Evolutionary conservation across 1,140 invertebrate species (phyloP), one percentile per base, ranked within the genome.

Genomic region (Saxidomus purpurata): DNA sequence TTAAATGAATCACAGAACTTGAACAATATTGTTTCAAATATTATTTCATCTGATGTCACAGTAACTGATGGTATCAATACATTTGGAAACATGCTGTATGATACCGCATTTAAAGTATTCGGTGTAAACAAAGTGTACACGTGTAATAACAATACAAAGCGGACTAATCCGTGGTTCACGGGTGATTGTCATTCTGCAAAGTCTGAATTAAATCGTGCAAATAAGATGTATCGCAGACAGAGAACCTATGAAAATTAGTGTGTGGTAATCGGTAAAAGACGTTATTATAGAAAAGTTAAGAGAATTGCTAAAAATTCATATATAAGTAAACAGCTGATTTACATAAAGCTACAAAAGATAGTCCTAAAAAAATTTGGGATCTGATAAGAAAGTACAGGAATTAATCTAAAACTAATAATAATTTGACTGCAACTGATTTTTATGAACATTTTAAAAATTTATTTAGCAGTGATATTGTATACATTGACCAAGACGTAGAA

Each of bases 381-480:
- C 31, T 71, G 2, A 22, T 71, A 19, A 9, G 67, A 4, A 77
- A 77, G 43, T 36, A 77, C 13, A 43, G 43, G 25, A 77, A 43
- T 43, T 43, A 43, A 28, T 25, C 22, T 55, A 81, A 59, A 81
- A 81, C 15, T 61, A 59, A 81, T 55, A 28, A 2, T 36, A 36
- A 81, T 34, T 19, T 81, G 13, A 28, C 79, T 31, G 40, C 79
- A 2, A 11, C 55, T 28, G 49, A 13, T 17, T 81, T 81, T 81
- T 81, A 52, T 17, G 15, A 81, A 34, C 79, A 59, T 47, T 81
- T 55, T 38, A 81, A 59, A 49, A 15, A 11, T 52, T 49, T 80
- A 15, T 80, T 80, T 80, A 47, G 38, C 17, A 25, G 28, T 49
- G 22, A 49, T 47, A 17, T 47, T 38, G n/a, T n/a, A 8, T 80